Evolutionary conservation across 2,113 vertebrate species (phyloP).

Genomic region (Ptychochromis oligacanthus): DNA sequence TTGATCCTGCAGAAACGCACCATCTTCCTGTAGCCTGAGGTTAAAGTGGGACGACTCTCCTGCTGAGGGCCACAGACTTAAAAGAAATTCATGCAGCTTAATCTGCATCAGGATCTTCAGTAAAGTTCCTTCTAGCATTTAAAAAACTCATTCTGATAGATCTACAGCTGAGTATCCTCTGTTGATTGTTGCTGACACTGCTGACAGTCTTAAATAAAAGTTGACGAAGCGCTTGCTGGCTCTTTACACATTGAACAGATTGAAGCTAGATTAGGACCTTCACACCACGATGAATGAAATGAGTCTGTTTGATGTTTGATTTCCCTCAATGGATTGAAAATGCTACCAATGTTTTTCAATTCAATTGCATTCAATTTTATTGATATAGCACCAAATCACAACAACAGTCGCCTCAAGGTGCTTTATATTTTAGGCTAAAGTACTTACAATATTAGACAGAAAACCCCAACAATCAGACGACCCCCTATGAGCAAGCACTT

Average conservation of each 20-base stretch:
- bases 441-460: too few species aligned
- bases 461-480: too few species aligned
- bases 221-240: not conserved
- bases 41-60: not conserved
- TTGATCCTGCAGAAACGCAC: not conserved
- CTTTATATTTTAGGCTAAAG: too few species aligned
- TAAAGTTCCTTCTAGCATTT: not conserved
- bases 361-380: too few species aligned
- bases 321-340: too few species aligned
- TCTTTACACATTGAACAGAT: not conserved
- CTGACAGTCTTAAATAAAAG: not conserved
- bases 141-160: not conserved
- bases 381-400: too few species aligned
- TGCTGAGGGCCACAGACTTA: not conserved
- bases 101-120: too few species aligned
- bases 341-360: too few species aligned
- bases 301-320: too few species aligned
- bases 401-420: too few species aligned
- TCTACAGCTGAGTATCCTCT: not conserved
- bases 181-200: accelerated
- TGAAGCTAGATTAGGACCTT: not conserved
- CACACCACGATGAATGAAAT: not conserved
- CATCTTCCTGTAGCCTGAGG: not conserved
- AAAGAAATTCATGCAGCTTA: not conserved
- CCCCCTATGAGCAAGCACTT: too few species aligned